Conservation (phyloP, 2,888 invertebrate species). For the Lampropteryx suffumata region DNA sequence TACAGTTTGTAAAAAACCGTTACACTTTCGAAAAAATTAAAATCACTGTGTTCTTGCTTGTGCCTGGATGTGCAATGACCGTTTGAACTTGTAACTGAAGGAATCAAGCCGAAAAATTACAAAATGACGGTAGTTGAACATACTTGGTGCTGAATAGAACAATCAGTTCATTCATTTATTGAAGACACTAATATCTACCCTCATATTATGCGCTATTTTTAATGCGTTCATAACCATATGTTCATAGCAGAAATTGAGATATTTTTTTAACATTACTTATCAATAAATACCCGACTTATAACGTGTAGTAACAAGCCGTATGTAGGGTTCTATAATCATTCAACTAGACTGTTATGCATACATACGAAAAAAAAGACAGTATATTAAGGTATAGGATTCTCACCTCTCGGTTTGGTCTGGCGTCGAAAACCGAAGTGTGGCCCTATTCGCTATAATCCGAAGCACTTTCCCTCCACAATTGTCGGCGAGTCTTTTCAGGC, state of each 20-base stretch:
- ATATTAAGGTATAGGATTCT: not conserved
- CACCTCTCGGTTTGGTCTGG: slow-evolving; percentile 72
- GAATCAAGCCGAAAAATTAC: slow-evolving; percentile 10
- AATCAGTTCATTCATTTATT: slow-evolving; percentile 10
- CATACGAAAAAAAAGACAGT: too few species aligned
- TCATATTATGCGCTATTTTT: not conserved
- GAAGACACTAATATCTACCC: slow-evolving; percentile 1
- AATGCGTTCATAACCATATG: slow-evolving; percentile 12
- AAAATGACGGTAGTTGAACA: slow-evolving; percentile 42
- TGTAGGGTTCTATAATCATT: too few species aligned
- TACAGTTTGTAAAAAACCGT: slow-evolving; percentile 40
- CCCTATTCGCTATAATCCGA: slow-evolving; percentile 84
- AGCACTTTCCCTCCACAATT: slow-evolving; percentile 92
- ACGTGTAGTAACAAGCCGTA: too few species aligned
- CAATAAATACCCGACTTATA: too few species aligned
- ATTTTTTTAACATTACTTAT: too few species aligned
- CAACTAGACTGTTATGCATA: too few species aligned
- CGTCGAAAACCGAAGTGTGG: slow-evolving; percentile 87
- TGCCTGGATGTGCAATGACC: slow-evolving; percentile 64
- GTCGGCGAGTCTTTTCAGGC: slow-evolving; percentile 87
- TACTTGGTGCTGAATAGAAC: not conserved
- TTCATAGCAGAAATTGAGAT: too few species aligned
- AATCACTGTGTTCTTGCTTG: slow-evolving; percentile 55
- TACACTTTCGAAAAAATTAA: slow-evolving; percentile 42
- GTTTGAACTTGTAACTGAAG: slow-evolving; percentile 42